Percentiles rank a stretch among this genome's conserved stretches.
These are phyloP conservation scores for Pinctada fucata DNA, from an alignment of 2,888 invertebrate species.

Conservation along the genomic window DNA sequence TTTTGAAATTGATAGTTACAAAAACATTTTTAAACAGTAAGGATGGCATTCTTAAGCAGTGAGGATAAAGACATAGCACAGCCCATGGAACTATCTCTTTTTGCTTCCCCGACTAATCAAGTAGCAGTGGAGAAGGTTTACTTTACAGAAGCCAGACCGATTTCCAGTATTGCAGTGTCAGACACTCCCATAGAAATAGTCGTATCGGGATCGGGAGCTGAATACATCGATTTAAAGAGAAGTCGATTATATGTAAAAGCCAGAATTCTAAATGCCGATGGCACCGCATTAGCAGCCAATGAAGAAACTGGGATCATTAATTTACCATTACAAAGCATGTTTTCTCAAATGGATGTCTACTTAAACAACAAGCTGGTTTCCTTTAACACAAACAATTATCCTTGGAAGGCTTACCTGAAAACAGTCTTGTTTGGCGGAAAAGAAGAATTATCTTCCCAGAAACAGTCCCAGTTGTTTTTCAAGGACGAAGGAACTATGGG, in stretches of 20 bases:
- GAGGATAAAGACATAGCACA: slow-evolving; percentile 10
- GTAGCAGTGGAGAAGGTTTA: slow-evolving; percentile 31
- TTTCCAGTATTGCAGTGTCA: slow-evolving; percentile 13
- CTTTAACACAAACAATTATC: slow-evolving; percentile 33
- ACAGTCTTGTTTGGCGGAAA: slow-evolving; percentile 6
- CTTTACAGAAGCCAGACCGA: slow-evolving; percentile 30
- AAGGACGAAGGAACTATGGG: slow-evolving; percentile 22
- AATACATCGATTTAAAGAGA: slow-evolving; percentile 36
- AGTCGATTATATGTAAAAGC: slow-evolving; percentile 33
- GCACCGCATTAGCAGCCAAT: slow-evolving; percentile 9
- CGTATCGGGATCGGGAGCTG: slow-evolving; percentile 27
- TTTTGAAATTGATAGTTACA: slow-evolving; percentile 5
- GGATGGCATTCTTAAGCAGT: slow-evolving; percentile 20
- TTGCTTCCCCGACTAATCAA: slow-evolving; percentile 25
- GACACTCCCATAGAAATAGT: slow-evolving; percentile 29
- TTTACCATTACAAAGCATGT: slow-evolving; percentile 34
- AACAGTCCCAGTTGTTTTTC: slow-evolving; percentile 25
- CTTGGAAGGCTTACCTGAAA: slow-evolving; percentile 32
- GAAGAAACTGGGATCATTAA: slow-evolving; percentile 34
- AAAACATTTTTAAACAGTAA: background rate
- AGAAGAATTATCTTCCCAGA: slow-evolving; percentile 17
- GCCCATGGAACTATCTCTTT: slow-evolving; percentile 23
- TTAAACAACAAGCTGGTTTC: slow-evolving; percentile 34
- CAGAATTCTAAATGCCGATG: slow-evolving; percentile 27
- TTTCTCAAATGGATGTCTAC: slow-evolving; percentile 33